Evolutionary conservation across 2,113 vertebrate species (phyloP).

Genomic region (Choloepus hoffmanni): DNA sequence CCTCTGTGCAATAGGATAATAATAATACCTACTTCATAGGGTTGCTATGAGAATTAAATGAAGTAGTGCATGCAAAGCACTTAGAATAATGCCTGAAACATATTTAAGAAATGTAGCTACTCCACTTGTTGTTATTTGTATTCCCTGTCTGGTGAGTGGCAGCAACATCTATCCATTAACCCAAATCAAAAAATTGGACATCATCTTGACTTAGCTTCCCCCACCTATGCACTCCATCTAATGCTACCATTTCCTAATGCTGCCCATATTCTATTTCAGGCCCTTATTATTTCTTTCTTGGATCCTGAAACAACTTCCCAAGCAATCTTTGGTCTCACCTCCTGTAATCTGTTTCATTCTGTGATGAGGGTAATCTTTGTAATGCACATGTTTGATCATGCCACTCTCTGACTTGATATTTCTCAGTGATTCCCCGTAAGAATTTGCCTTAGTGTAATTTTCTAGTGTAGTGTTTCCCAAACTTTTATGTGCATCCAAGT

Average conservation of each 20-base stretch:
- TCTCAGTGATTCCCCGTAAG: not conserved
- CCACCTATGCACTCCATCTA: not conserved
- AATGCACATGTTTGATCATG: not conserved
- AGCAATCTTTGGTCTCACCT: conserved; percentile 26
- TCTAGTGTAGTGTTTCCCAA: not conserved
- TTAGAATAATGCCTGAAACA: conserved; percentile 1
- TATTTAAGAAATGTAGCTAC: not conserved
- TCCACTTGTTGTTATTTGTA: not conserved
- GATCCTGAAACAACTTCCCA: not conserved
- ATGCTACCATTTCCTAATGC: conserved; percentile 27
- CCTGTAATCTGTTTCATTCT: not conserved
- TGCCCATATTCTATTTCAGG: not conserved
- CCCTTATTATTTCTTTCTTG: not conserved
- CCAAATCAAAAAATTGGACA: conserved; percentile 19
- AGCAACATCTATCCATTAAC: not conserved
- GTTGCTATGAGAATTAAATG: not conserved
- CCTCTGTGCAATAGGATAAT: not conserved
- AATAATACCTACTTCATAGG: not conserved
- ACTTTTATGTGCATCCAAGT: not conserved
- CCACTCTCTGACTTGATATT: not conserved
- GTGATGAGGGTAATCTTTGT: not conserved
- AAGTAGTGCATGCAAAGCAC: not conserved
- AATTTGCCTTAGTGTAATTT: conserved; percentile 35
- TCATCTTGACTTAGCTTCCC: not conserved
- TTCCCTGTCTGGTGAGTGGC: conserved; percentile 30